Base-by-base conservation (phyloP, 2,113 vertebrate genomes). In the Paramisgurnus dabryanus region DNA sequence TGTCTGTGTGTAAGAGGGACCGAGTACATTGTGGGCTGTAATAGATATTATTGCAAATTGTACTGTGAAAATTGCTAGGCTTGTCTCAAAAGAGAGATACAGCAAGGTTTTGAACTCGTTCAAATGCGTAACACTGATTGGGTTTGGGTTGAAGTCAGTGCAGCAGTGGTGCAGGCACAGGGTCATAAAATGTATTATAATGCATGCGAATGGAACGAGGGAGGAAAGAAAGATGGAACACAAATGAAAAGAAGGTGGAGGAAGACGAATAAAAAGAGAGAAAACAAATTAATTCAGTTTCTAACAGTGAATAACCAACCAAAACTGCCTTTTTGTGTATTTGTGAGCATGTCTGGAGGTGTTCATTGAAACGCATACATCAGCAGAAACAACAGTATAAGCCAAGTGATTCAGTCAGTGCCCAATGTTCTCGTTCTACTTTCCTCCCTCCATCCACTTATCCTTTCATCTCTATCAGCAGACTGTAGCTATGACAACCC, bases 401-500 rank as follows among this genome's bases (percentile, higher is more conserved):
- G 18, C 55, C 43, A 47, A 80, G 65, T 69, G 7, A 70, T 78
- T 78, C 80, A 57, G 34, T 83, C 63, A 67, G 47, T 77, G 15
- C 45, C 47, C 75, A 67, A 67, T 77, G 75, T 77, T 66, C 63
- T 50, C 6, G 34, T 47, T 22, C 45, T 66, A 17, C 22, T 9
- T 13, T 18, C 18, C 77, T n/a, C 43, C 27, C 70, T 45, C 43
- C 34, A 68, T 67, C 53, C 43, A 41, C 70, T 64, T 69, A 11
- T 40, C 27, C 47, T 67, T 67, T 73, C 58, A 76, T 81, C 53
- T 81, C 55, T 73, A 74, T 76, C 66, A 57, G 76, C 72, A 73
- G 71, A 77, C 85, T 73, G 82, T 86, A 75, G 66, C 82, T 77
- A 84, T 86, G 85, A 82, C 77, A 80, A 86, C 82, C 82, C 34